phyloP scores from a whole-genome alignment of 2,113 vertebrate species.

The Andinoacara biseriatus region DNA sequence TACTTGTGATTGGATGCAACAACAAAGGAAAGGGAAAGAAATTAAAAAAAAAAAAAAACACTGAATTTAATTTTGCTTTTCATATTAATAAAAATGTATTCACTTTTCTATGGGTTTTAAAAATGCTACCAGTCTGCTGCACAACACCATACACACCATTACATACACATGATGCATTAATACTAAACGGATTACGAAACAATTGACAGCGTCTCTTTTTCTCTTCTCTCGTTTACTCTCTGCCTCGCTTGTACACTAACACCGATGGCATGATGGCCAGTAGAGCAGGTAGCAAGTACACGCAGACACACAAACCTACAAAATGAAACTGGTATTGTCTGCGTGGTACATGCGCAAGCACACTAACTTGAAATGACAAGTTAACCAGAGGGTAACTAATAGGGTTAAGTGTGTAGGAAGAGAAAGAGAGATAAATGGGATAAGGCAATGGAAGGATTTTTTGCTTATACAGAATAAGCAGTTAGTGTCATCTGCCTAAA shows the following conservation, averaged over 20 bases:
- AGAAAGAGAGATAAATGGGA: slow-evolving; percentile 27
- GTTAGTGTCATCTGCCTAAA: slow-evolving; percentile 31
- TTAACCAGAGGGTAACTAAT: slow-evolving; percentile 54
- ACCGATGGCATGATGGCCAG: slow-evolving; percentile 2
- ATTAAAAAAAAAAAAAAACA: background rate
- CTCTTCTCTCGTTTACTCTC: background rate
- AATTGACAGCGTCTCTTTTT: background rate
- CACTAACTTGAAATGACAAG: slow-evolving; percentile 41
- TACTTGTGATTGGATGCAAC: background rate
- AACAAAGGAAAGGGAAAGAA: background rate
- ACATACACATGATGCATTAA: background rate
- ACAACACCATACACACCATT: background rate
- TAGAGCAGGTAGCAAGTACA: background rate
- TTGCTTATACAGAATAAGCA: slow-evolving; percentile 19
- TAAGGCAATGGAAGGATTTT: slow-evolving; percentile 20
- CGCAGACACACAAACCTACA: background rate
- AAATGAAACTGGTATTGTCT: background rate
- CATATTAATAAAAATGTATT: background rate
- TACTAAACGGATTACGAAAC: background rate
- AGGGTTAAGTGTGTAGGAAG: slow-evolving; percentile 51
- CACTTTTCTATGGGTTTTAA: background rate
- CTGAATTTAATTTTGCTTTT: background rate
- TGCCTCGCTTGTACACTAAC: background rate
- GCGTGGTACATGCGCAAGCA: background rate
- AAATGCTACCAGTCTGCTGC: background rate